Conservation (phyloP, 2,797 vertebrate genomes). For the Esox masquinongy region DNA sequence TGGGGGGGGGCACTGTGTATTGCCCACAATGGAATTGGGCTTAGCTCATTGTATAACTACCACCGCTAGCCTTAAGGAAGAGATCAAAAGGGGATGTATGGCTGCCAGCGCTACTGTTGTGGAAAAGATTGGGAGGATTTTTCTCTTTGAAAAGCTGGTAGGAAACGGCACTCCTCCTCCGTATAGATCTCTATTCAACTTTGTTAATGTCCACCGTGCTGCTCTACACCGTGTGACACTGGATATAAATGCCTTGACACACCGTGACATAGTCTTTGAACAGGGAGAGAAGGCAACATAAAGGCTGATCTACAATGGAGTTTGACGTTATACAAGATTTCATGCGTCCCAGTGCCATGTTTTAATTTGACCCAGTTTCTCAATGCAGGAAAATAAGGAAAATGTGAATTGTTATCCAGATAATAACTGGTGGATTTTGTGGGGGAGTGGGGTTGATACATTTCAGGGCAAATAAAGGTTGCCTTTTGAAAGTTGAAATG, state of each 20-base stretch:
- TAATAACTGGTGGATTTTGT: too few relatives aligned
- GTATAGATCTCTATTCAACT: constrained; percentile 63
- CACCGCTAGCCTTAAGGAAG: too few relatives aligned
- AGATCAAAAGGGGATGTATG: too few relatives aligned
- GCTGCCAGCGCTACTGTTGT: too few relatives aligned
- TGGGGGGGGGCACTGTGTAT: neutral
- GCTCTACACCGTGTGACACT: constrained; percentile 56
- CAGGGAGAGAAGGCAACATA: constrained; percentile 48
- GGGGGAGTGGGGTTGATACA: too few relatives aligned
- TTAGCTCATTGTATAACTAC: too few relatives aligned
- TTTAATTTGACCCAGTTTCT: too few relatives aligned
- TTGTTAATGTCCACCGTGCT: constrained; percentile 62
- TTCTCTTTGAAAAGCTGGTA: constrained; percentile 53
- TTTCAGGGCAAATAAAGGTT: too few relatives aligned
- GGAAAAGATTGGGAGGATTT: constrained; percentile 25
- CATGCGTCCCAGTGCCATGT: neutral
- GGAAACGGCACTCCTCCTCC: constrained; percentile 59
- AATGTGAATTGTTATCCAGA: too few relatives aligned
- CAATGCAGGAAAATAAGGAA: too few relatives aligned
- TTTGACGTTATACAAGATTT: constrained; percentile 26
- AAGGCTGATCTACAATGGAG: constrained; percentile 40
- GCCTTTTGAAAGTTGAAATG: too few relatives aligned
- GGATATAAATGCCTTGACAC: constrained; percentile 57
- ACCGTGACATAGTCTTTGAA: constrained; percentile 58
- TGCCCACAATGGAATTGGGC: neutral